Evolutionary conservation across 1,140 invertebrate species (phyloP).

Genomic region (Orius insidiosus): DNA sequence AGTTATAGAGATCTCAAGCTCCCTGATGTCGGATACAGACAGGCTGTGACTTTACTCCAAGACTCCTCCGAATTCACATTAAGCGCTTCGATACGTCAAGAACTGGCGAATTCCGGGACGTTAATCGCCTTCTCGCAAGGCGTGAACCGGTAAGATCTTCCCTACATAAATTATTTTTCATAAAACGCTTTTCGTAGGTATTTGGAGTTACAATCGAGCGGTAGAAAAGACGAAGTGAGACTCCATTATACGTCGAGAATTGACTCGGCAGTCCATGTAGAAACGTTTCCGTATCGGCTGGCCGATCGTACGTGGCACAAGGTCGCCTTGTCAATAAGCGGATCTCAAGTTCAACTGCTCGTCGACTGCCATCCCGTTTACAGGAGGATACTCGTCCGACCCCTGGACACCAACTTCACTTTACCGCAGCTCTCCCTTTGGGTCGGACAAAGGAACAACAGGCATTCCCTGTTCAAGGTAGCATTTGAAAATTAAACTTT

Average conservation of each 20-base stretch:
- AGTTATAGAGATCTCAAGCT: conserved; percentile 54
- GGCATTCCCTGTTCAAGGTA: conserved; percentile 78
- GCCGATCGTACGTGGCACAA: conserved; percentile 76
- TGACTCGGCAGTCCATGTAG: conserved; percentile 46
- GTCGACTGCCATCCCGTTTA: conserved; percentile 75
- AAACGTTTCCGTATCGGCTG: conserved; percentile 70
- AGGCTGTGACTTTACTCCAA: conserved; percentile 45
- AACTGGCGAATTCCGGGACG: conserved; percentile 61
- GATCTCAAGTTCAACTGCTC: conserved; percentile 59
- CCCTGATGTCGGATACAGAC: conserved; percentile 41
- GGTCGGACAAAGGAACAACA: conserved; percentile 70
- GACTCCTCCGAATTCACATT: conserved; percentile 62
- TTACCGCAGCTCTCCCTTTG: conserved; percentile 55
- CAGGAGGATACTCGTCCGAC: conserved; percentile 41
- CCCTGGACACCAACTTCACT: conserved; percentile 55
- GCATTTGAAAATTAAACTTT: conserved; percentile 11
- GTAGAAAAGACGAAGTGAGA: conserved; percentile 65
- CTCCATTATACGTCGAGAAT: conserved; percentile 40
- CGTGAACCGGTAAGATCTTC: conserved; percentile 38
- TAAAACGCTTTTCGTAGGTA: conserved; percentile 35
- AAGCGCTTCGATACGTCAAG: conserved; percentile 55
- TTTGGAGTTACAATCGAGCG: conserved; percentile 81
- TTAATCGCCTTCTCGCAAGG: conserved; percentile 65
- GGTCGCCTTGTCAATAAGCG: conserved; percentile 63
- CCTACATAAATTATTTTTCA: no score